These are phyloP conservation scores for Pseudolaguvia tuberculata DNA, from an alignment of 2,113 vertebrate genomes.

Conservation along the genomic window DNA sequence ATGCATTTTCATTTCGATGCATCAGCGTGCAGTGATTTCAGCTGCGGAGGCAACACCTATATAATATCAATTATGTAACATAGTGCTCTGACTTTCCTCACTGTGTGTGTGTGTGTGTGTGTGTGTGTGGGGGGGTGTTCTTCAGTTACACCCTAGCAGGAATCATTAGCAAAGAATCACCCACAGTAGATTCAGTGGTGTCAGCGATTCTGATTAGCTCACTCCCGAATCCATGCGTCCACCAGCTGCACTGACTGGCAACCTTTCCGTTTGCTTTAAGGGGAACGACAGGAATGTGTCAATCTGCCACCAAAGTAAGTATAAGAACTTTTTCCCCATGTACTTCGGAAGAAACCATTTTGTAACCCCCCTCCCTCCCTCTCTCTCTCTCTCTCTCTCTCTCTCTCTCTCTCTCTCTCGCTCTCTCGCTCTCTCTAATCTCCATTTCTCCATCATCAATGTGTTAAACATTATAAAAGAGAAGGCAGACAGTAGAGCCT, in stretches of 20 bases:
- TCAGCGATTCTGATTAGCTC: constrained; percentile 30
- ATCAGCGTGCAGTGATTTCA: constrained; percentile 16
- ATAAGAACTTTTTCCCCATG: constrained; percentile 57
- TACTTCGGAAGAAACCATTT: constrained; percentile 71
- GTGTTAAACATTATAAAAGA: too few relatives aligned
- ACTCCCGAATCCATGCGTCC: constrained; percentile 21
- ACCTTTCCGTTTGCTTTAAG: constrained; percentile 3
- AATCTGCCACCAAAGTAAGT: constrained; percentile 17
- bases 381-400: too few relatives aligned
- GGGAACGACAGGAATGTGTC: constrained; percentile 3
- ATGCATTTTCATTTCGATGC: background rate
- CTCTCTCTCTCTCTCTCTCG: too few relatives aligned
- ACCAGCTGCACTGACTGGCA: constrained; percentile 2
- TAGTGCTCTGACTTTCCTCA: constrained; percentile 35
- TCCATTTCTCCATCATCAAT: too few relatives aligned
- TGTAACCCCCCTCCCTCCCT: too few relatives aligned
- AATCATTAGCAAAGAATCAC: constrained; percentile 28
- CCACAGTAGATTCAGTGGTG: constrained; percentile 30
- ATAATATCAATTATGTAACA: constrained; percentile 39
- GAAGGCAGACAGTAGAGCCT: too few relatives aligned
- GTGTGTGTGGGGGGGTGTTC: background rate
- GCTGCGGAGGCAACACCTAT: constrained; percentile 31
- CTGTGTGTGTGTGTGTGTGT: background rate
- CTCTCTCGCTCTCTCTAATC: too few relatives aligned
- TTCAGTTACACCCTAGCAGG: constrained; percentile 16